Percentiles rank a stretch among this genome's conserved stretches.
Conservation (phyloP, 2,797 vertebrate species). For the Pseudochaenichthys georgianus region DNA sequence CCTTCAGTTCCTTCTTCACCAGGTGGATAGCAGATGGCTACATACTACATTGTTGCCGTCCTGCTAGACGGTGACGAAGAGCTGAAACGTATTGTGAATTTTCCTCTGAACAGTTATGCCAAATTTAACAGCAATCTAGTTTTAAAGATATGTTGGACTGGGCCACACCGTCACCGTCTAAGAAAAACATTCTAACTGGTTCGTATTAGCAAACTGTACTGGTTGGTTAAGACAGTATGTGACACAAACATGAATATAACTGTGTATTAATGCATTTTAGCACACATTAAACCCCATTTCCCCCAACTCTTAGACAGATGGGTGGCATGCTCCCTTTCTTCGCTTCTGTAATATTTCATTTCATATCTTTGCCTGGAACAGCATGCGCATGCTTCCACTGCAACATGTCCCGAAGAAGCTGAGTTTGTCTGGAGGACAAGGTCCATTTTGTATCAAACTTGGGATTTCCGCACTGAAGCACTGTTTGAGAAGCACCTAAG, state of each 20-base stretch:
- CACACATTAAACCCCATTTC: background rate
- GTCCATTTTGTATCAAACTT: conserved; percentile 82
- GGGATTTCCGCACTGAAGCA: conserved; percentile 80
- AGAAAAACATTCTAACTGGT: no score
- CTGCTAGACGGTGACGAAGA: background rate
- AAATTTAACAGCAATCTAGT: background rate
- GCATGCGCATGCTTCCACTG: conserved; percentile 44
- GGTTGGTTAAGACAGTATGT: background rate
- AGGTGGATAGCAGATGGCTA: no score
- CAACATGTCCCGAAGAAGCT: conserved; percentile 80
- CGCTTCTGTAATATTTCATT: conserved; percentile 7
- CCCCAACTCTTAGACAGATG: background rate
- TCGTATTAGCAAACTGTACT: background rate
- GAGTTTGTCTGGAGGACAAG: conserved; percentile 78
- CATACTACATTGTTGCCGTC: background rate
- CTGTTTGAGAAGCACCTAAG: conserved; percentile 62
- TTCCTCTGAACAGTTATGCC: background rate
- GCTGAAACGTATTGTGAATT: background rate
- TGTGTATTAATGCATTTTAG: background rate
- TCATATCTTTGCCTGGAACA: conserved; percentile 4
- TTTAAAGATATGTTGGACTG: background rate
- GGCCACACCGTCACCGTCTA: background rate
- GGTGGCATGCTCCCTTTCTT: background rate
- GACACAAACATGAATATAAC: background rate
- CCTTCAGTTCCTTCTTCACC: no score